Percentiles rank a stretch among this genome's conserved stretches.
These are phyloP conservation scores for Melieria picta DNA, from an alignment of 2,888 invertebrate genomes.

Conservation along the genomic window DNA sequence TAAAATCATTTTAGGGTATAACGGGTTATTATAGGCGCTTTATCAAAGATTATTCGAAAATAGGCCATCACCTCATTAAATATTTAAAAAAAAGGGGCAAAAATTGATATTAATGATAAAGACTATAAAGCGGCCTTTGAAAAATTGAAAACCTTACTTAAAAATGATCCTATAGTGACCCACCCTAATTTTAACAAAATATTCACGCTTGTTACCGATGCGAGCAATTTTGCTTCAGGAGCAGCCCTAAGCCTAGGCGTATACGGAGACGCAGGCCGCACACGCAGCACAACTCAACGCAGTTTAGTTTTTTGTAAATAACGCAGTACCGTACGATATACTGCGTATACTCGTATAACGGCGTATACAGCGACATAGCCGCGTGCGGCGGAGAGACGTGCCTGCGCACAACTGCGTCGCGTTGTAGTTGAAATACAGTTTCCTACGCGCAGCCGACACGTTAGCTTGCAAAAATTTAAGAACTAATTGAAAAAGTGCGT, in stretches of 20 bases:
- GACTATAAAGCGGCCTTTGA: not conserved
- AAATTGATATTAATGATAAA: constrained; percentile 4
- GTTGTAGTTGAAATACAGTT: too few species aligned
- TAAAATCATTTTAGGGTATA: constrained; percentile 21
- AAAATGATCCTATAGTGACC: constrained; percentile 3
- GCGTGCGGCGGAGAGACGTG: too few species aligned
- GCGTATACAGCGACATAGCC: too few species aligned
- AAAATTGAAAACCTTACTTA: not conserved
- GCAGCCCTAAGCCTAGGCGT: constrained; percentile 33
- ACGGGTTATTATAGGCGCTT: constrained; percentile 16
- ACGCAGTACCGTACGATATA: too few species aligned
- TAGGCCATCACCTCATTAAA: not conserved
- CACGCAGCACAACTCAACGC: too few species aligned
- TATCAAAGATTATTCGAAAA: constrained; percentile 14
- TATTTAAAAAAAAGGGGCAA: not conserved
- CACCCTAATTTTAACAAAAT: constrained; percentile 14
- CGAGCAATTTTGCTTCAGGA: constrained; percentile 24
- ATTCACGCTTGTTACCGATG: not conserved
- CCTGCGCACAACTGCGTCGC: too few species aligned
- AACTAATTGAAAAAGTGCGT: too few species aligned
- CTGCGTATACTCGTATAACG: too few species aligned
- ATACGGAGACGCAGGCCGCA: too few species aligned
- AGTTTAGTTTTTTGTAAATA: too few species aligned
- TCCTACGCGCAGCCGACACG: too few species aligned
- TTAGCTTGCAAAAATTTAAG: too few species aligned